These are phyloP conservation scores for Acestrorhynchus altus DNA, from an alignment of 2,797 vertebrate species.

Conservation along the genomic window DNA sequence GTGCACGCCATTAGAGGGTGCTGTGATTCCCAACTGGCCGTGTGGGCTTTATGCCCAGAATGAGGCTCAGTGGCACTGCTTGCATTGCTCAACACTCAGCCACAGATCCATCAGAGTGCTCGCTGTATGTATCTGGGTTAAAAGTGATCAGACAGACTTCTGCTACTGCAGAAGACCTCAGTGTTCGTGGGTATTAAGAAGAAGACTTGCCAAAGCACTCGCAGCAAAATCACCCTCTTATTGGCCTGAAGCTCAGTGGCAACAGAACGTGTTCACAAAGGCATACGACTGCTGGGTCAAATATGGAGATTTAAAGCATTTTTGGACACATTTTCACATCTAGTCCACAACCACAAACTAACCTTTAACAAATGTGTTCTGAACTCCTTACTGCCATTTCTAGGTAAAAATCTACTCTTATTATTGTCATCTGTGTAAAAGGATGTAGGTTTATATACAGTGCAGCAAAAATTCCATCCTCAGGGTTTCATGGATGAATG, in stretches of 20 bases:
- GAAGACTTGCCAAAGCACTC: not conserved
- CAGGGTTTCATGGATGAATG: not conserved
- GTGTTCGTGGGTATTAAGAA: not conserved
- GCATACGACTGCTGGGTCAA: not conserved
- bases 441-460: not conserved
- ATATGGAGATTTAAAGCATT: not conserved
- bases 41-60: constrained; percentile 9
- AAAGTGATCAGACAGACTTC: constrained; percentile 1
- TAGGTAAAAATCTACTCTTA: not conserved
- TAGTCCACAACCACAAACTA: no score
- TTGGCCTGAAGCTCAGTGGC: not conserved
- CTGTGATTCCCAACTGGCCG: not conserved
- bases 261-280: not conserved
- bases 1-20: constrained; percentile 27
- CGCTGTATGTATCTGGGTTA: constrained; percentile 6
- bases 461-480: not conserved
- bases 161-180: no score
- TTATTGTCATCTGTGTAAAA: not conserved
- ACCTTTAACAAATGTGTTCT: no score
- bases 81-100: constrained; percentile 5
- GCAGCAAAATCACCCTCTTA: not conserved
- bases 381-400: not conserved
- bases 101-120: constrained; percentile 4
- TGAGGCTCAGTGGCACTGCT: not conserved
- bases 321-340: not conserved